Base-by-base conservation (phyloP, 1,140 invertebrate genomes). In the Euwallacea fornicatus region DNA sequence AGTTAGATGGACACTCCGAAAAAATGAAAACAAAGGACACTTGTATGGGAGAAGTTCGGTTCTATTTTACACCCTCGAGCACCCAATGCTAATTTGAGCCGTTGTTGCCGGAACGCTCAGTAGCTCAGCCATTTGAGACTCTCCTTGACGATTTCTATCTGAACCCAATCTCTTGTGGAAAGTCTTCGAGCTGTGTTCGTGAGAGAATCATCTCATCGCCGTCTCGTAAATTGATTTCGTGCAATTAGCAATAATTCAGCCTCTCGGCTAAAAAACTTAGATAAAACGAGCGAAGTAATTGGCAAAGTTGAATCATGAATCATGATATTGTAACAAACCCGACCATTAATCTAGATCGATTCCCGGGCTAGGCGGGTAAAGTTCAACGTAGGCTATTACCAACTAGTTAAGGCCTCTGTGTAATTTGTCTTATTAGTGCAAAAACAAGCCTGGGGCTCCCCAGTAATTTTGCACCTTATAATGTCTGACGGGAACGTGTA, bases 391-490 rank as follows among this genome's bases (percentile, higher is more conserved):
- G 43, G 43, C 65, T 66, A 66, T 58, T 66, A 58, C 65, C 55
- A 58, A 66, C 41, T 66, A 66, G 65, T 58, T 66, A 66, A 58
- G 15, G 65, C 65, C 55, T 58, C 55, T 58, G 15, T 58, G 63
- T 66, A 66, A 66, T 66, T 66, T 66, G 65, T 66, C 65, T 66
- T 66, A 66, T 66, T 66, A 58, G 65, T 33, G 41, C 44, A 63
- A 63, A 63, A 63, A 63, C 61, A 63, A 63, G 44, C 33, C 11
- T 33, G 43, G 11, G 21, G 10, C 44, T 8, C 42, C 42, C 10
- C 11, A 47, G 61, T 21, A 63, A 63, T 63, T 63, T 63, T 21
- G 7, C 44, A 63, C 61, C 44, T 63, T 63, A 61, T 61, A 61
- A 43, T 43, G 55, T 33, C 21, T 33, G 21, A 16, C 55, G 16